phyloP scores from a whole-genome alignment of 2,797 vertebrate genomes.

The Gymnothorax javanicus region DNA sequence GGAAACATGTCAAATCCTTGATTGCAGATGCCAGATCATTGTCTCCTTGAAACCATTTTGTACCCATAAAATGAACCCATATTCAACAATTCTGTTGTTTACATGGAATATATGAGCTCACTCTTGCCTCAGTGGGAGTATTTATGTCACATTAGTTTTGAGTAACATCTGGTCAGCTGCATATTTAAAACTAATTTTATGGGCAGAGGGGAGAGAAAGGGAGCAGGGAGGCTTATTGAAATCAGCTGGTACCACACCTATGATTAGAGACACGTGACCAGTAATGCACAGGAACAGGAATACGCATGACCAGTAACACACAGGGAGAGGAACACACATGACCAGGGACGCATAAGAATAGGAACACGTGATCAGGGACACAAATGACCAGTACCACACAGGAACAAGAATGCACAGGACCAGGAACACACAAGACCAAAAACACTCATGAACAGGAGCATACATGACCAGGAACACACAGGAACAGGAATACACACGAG shows the following conservation, averaged over 20 bases:
- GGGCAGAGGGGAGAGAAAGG: background rate
- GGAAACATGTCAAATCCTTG: background rate
- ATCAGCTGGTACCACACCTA: background rate
- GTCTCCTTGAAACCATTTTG: background rate
- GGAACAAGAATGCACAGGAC: too few species aligned
- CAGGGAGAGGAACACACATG: too few species aligned
- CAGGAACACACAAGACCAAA: too few species aligned
- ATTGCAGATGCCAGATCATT: background rate
- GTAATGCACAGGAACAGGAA: too few species aligned
- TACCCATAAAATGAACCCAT: constrained; percentile 7
- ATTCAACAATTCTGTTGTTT: constrained; percentile 1
- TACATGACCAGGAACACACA: too few species aligned
- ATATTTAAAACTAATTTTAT: background rate
- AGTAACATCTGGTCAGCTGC: background rate
- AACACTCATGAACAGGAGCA: too few species aligned
- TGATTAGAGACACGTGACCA: background rate
- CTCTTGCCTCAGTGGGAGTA: constrained; percentile 2
- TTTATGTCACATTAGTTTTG: constrained; percentile 1
- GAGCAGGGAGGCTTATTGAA: background rate
- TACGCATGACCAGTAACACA: too few species aligned
- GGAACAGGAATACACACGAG: too few species aligned
- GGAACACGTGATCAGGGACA: too few species aligned
- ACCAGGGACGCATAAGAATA: too few species aligned
- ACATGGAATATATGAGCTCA: constrained; percentile 7
- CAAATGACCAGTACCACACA: too few species aligned